Evolutionary conservation across 2,113 vertebrate species (phyloP).

Genomic region (Semnornis frantzii): DNA sequence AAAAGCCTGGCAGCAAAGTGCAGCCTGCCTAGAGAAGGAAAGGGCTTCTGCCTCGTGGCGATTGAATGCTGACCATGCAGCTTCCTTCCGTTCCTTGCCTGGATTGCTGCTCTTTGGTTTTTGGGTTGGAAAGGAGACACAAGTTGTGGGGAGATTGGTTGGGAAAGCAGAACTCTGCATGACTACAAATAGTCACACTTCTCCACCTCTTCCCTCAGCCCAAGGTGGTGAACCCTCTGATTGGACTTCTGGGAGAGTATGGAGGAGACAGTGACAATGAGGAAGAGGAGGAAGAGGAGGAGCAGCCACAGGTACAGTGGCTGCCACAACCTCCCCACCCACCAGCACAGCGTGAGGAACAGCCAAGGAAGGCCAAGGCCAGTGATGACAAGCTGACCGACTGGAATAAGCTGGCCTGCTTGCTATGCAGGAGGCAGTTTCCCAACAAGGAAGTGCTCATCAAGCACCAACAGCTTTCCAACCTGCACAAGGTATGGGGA

Average conservation of each 20-base stretch:
- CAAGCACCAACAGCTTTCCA: constrained; percentile 96
- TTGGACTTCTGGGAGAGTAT: constrained; percentile 92
- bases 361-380: constrained; percentile 73
- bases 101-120: not conserved
- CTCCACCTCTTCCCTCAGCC: constrained; percentile 75
- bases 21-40: not conserved
- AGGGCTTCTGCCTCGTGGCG: not conserved
- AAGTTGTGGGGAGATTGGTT: accelerated
- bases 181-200: not conserved
- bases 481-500: constrained; percentile 90
- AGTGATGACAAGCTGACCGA: constrained; percentile 91
- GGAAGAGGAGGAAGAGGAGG: constrained; percentile 90
- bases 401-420: constrained; percentile 97
- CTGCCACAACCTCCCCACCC: constrained; percentile 42
- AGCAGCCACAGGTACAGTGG: constrained; percentile 70
- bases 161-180: not conserved
- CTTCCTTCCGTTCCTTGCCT: not conserved
- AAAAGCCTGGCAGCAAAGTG: not conserved
- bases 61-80: not conserved
- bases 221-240: constrained; percentile 91
- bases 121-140: not conserved
- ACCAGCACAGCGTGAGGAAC: constrained; percentile 56
- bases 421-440: constrained; percentile 95
- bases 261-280: constrained; percentile 95
- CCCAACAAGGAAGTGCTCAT: constrained; percentile 93